Base-by-base conservation (phyloP, 1,140 invertebrate species). In the Archivesica marissinica region DNA sequence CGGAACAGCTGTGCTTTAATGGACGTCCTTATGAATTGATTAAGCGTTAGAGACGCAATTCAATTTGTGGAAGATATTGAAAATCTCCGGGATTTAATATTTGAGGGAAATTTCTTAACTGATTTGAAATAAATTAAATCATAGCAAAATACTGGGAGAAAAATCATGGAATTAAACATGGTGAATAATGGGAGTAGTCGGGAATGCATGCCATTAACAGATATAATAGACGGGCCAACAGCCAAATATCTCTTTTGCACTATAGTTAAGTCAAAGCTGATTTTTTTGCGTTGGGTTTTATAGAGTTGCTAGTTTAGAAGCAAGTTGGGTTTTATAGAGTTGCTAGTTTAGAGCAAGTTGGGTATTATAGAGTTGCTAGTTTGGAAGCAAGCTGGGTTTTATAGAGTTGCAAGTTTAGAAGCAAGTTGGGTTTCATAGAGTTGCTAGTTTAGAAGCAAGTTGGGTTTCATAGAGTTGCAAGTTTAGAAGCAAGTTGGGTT, bases 1-100 rank as follows among this genome's bases (percentile, higher is more conserved):
- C 41, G 9, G 25, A 30, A 50, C 68, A 72, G 68, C 68, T 72
- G 68, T 41, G 23, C 20, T 47, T 44, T 25, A 25, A 66, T 64
- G 56, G 77, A 64, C 35, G 35, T 33, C 59, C 4, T 0, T 50
- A 79, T 79, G 17, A 79, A 79, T 79, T 79, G 74, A 76, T 76
- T 54, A 56, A 76, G 35, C 23, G 72, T 75, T 75, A 50, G 28
- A 44, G 47, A 30, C 54, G 25, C 2, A 52, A 52, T 17, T 52
- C 15, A n/a, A 70, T 70, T 28, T 70, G 47, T 23, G 47, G 11
- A 68, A 41, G 39, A 38, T 39, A 20, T 11, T 7, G 35, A 11
- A 35, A 66, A 11, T 38, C 23, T 64, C 9, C 35, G 13, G 39
- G 23, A 35, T n/a, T 70, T 70, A 25, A 47, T 47, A 56, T 23